phyloP scores from a whole-genome alignment of 2,797 vertebrate species.

The Okamejei kenojei region DNA sequence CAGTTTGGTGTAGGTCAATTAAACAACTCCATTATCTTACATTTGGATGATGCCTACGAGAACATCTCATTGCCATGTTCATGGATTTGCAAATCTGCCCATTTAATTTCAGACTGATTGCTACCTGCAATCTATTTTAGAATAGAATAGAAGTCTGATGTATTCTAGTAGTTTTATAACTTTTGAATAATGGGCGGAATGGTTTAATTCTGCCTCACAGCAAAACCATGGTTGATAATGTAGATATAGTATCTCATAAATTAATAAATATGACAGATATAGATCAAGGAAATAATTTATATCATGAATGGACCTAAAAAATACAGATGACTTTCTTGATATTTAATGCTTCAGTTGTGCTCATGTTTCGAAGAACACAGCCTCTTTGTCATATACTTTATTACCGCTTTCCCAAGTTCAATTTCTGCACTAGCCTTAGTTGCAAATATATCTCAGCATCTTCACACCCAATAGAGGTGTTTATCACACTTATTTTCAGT shows the following conservation, averaged over 20 bases:
- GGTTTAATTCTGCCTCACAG: no score
- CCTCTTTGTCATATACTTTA: background rate
- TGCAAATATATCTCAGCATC: slow-evolving; percentile 17
- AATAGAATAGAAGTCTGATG: no score
- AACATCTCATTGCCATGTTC: no score
- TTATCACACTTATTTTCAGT: slow-evolving; percentile 35
- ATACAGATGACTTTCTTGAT: background rate
- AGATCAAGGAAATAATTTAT: background rate
- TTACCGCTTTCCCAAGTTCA: slow-evolving; percentile 19
- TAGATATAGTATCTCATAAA: background rate
- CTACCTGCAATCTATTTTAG: no score
- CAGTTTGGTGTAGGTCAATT: no score
- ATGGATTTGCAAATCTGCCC: no score
- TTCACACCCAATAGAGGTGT: slow-evolving; percentile 36
- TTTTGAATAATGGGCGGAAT: no score
- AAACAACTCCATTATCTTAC: no score
- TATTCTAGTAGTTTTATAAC: no score
- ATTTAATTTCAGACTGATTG: no score
- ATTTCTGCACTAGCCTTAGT: slow-evolving; percentile 31
- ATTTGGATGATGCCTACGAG: no score
- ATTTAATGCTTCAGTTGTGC: background rate
- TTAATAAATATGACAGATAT: background rate
- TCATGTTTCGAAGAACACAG: background rate
- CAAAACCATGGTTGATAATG: no score
- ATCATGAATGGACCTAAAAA: background rate